Evolutionary conservation across 2,888 invertebrate species (phyloP).

Genomic region (Vanessa cardui): DNA sequence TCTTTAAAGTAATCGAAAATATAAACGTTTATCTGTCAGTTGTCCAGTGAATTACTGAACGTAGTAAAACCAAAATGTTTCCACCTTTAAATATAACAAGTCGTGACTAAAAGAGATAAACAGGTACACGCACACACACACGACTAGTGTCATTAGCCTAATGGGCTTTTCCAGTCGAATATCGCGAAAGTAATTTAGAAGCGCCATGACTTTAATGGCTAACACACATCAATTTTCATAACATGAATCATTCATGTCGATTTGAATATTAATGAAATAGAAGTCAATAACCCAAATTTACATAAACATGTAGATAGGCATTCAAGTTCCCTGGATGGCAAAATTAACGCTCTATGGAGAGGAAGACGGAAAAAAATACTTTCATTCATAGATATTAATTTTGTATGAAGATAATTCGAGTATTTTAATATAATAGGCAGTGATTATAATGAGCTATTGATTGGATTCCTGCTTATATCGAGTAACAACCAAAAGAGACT

Average conservation of each 20-base stretch:
- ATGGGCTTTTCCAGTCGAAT: slow-evolving; percentile 32
- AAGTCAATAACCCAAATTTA: slow-evolving; percentile 47
- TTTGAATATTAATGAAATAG: slow-evolving; percentile 37
- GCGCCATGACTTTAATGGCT: slow-evolving; percentile 33
- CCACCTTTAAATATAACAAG: not conserved
- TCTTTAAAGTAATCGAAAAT: too few species aligned
- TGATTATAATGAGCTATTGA: too few species aligned
- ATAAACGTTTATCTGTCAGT: too few species aligned
- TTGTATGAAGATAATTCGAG: too few species aligned
- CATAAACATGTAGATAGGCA: slow-evolving; percentile 33
- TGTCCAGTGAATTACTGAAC: too few species aligned
- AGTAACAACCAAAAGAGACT: too few species aligned
- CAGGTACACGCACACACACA: slow-evolving; percentile 7
- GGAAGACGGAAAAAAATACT: not conserved
- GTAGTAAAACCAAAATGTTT: not conserved
- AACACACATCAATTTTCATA: slow-evolving; percentile 33
- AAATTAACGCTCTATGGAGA: not conserved
- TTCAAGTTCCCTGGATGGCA: slow-evolving; percentile 10
- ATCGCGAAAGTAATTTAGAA: slow-evolving; percentile 36
- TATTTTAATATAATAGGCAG: too few species aligned
- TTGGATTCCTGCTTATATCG: too few species aligned
- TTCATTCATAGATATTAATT: too few species aligned
- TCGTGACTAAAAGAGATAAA: not conserved
- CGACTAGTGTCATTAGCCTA: slow-evolving; percentile 24
- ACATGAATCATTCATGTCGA: slow-evolving; percentile 35